These are phyloP conservation scores for Melanchra persicariae DNA, from an alignment of 2,888 invertebrate genomes.

Conservation along the genomic window DNA sequence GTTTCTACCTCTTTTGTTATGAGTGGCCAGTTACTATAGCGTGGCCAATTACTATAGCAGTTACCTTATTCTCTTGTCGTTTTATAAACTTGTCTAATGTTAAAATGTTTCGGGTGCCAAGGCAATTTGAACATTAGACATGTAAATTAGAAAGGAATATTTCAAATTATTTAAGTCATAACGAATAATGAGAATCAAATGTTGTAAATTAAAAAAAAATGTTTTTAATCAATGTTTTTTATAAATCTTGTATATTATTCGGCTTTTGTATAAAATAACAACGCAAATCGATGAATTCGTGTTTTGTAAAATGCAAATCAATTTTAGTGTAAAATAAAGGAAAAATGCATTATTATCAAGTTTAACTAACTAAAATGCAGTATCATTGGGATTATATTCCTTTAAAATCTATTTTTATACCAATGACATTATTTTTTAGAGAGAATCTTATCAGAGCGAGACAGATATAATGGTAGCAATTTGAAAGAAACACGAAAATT, in stretches of 20 bases:
- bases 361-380: neutral
- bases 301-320: neutral
- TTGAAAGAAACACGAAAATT: neutral
- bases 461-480: neutral
- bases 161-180: neutral
- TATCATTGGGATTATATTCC: no score
- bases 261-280: neutral
- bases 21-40: no score
- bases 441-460: neutral
- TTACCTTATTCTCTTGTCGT: neutral
- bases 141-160: neutral
- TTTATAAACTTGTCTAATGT: neutral
- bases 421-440: neutral
- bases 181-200: neutral
- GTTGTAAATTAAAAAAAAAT: neutral
- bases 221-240: slow-evolving; percentile 9
- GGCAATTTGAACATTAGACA: neutral
- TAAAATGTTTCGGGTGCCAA: neutral
- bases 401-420: neutral
- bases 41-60: no score
- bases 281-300: neutral
- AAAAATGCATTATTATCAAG: neutral
- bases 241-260: neutral
- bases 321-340: neutral
- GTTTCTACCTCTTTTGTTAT: no score